phyloP scores from a whole-genome alignment of 2,797 vertebrate species.

The Mastacembelus armatus region DNA sequence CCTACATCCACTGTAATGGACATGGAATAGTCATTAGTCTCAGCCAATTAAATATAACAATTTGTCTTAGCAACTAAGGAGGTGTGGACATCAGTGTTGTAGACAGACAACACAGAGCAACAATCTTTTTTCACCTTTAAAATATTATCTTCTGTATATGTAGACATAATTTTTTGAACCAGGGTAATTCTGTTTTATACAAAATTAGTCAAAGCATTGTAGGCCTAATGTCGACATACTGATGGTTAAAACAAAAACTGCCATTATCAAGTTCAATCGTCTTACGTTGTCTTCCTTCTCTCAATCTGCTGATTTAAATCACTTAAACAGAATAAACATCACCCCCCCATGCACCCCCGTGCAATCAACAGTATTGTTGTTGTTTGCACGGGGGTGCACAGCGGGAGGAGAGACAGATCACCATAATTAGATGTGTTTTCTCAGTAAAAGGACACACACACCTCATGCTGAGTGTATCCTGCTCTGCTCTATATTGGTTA shows the following conservation, averaged over 20 bases:
- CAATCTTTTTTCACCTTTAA: no score
- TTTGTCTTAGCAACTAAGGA: no score
- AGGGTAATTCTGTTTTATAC: no score
- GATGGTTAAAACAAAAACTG: no score
- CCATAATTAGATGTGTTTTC: conserved; percentile 69
- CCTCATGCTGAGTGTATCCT: background rate
- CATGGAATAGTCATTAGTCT: background rate
- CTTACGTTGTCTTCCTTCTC: background rate
- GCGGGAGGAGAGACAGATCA: conserved; percentile 50
- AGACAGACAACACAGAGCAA: no score
- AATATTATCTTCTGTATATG: no score
- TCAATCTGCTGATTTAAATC: conserved; percentile 15
- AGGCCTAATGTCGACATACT: no score
- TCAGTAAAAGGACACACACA: conserved; percentile 43
- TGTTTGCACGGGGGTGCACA: conserved; percentile 42
- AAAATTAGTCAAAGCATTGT: no score
- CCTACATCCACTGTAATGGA: background rate
- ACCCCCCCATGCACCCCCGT: conserved; percentile 1
- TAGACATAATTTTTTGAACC: no score
- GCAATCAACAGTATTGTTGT: conserved; percentile 38
- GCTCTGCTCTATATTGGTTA: background rate
- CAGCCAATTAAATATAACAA: background rate
- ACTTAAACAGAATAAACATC: conserved; percentile 12
- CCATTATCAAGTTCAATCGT: no score
- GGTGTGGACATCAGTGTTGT: no score